These are phyloP conservation scores for Scomber japonicus DNA, from an alignment of 2,113 vertebrate genomes.

Conservation along the genomic window DNA sequence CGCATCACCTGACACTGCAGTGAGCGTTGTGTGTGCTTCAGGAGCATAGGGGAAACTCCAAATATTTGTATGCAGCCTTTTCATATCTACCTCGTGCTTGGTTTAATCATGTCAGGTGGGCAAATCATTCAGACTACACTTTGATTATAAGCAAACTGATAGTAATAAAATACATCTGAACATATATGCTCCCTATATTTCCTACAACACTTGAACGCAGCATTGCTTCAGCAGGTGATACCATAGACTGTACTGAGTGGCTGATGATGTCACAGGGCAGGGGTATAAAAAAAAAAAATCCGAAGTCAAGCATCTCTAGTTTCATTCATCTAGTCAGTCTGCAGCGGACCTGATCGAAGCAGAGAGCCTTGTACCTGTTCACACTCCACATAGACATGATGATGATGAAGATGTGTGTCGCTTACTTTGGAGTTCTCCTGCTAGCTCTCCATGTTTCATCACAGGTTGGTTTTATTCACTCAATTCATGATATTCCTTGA, in stretches of 20 bases:
- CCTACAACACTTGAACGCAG: constrained; percentile 24
- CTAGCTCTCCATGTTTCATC: constrained; percentile 58
- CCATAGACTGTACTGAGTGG: not conserved
- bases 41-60: no score
- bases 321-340: not conserved
- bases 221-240: constrained; percentile 33
- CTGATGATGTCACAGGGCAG: constrained; percentile 45
- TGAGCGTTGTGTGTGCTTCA: no score
- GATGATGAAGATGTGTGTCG: constrained; percentile 60
- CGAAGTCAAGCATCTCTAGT: rapidly evolving
- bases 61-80: no score
- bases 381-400: constrained; percentile 58
- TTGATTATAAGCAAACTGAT: no score
- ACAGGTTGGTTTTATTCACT: constrained; percentile 61
- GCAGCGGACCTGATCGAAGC: rapidly evolving
- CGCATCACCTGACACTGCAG: no score
- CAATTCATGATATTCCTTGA: no score
- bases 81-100: no score
- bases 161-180: no score
- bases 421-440: constrained; percentile 60
- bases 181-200: not conserved
- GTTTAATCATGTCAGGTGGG: no score
- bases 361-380: no score
- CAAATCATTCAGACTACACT: no score
- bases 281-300: constrained; percentile 40